Evolutionary conservation across 2,888 invertebrate species (phyloP), one percentile per base, ranked within the genome.

Genomic region (Dryadula phaetusa): DNA sequence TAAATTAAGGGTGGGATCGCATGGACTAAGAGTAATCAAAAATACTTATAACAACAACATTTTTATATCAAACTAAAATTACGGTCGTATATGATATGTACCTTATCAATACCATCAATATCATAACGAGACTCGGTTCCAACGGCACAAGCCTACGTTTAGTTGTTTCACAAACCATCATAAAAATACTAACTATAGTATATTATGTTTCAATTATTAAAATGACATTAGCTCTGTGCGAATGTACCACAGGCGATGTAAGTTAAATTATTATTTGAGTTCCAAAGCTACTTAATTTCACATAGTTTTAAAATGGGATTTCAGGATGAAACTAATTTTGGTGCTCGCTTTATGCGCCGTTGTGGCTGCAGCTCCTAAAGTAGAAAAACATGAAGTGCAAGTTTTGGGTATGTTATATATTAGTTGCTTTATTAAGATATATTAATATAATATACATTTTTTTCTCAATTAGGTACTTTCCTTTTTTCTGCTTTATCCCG

Each of bases 291-390:
- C 14, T 0, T 58, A 28, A 58, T 60, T 18, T 60, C 8, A 12
- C 16, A 28, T 18, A 44, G 8, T 10, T 18, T 7, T 56, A 61
- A 40, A 54, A 61, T 77, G 16, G n/a, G 22, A 5, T 56, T 77
- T 73, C 80, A 89, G 87, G 72, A 90, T 90, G 90, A 89, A 86
- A 81, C 70, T 88, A 67, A 69, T 83, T 69, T 70, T 85, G 52
- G 52, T 74, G 28, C 75, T 88, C 71, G 72, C 81, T 74, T 67
- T 87, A 67, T 85, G 83, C 66, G 85, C 82, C 18, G 63, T 82
- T 22, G 86, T 78, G 37, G 82, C 84, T 7, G 85, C 87, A 1
- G 80, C 84, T n/a, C 83, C 87, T 0, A 78, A 76, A 10, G n/a
- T 37, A 16, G 58, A 72, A 28, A 77, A 74, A 52, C 72, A 75